These are phyloP conservation scores for Megamerina dolium DNA, from an alignment of 2,888 invertebrate species.

Conservation along the genomic window DNA sequence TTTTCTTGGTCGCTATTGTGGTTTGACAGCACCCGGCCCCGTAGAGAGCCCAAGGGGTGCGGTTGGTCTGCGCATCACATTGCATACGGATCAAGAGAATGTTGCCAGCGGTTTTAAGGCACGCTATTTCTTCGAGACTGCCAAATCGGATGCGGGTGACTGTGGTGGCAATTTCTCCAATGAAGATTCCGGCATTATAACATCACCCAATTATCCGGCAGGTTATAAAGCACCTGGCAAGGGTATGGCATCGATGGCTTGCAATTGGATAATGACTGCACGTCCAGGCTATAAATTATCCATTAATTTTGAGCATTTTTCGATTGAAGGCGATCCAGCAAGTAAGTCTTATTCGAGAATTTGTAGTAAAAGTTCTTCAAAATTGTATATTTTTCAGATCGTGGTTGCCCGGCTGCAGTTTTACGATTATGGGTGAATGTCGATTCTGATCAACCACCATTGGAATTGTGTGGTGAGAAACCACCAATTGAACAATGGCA, in stretches of 20 bases:
- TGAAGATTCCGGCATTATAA: slow-evolving; percentile 73
- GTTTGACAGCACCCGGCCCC: slow-evolving; percentile 86
- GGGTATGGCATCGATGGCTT: slow-evolving; percentile 78
- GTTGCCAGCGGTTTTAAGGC: slow-evolving; percentile 96
- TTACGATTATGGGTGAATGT: slow-evolving; percentile 74
- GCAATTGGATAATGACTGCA: slow-evolving; percentile 94
- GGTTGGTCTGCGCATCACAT: slow-evolving; percentile 76
- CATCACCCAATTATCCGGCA: slow-evolving; percentile 85
- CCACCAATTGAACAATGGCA: slow-evolving; percentile 69
- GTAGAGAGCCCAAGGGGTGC: slow-evolving; percentile 88
- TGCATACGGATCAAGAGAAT: slow-evolving; percentile 80
- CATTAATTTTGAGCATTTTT: slow-evolving; percentile 85
- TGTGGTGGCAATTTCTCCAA: slow-evolving; percentile 89
- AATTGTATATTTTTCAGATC: slow-evolving; percentile 49
- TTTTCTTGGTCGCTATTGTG: slow-evolving; percentile 88
- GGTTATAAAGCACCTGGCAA: slow-evolving; percentile 80
- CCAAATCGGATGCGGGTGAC: slow-evolving; percentile 84
- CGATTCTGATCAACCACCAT: slow-evolving; percentile 70
- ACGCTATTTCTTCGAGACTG: slow-evolving; percentile 85
- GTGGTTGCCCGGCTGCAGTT: slow-evolving; percentile 89
- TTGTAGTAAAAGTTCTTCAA: neutral
- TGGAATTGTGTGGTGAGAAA: slow-evolving; percentile 86
- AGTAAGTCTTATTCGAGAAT: slow-evolving; percentile 54
- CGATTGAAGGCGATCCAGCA: slow-evolving; percentile 87
- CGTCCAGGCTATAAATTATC: slow-evolving; percentile 80